Evolutionary conservation across 2,113 vertebrate genomes (phyloP).

Genomic region (Lutjanus erythropterus): DNA sequence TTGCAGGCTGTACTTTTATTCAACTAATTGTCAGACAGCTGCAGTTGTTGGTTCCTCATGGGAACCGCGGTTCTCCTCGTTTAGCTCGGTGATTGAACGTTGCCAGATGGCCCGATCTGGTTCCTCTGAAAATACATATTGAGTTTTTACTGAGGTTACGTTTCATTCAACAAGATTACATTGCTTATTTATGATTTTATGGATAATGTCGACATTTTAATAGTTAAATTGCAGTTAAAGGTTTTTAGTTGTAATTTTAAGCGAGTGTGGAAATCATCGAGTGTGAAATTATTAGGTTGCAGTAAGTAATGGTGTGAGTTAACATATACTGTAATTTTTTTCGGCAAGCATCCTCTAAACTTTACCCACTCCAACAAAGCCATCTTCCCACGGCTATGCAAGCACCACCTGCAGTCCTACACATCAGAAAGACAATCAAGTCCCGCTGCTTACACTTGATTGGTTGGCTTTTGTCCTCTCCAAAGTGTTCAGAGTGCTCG

Average conservation of each 20-base stretch:
- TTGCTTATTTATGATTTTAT: constrained; percentile 31
- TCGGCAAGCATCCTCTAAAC: constrained; percentile 28
- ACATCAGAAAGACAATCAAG: constrained; percentile 47
- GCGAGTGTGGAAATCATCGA: constrained; percentile 35
- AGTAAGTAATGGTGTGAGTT: constrained; percentile 61
- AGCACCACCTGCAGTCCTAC: background rate
- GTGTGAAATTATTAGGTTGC: constrained; percentile 44
- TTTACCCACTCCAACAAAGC: constrained; percentile 7
- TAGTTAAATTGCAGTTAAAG: constrained; percentile 24
- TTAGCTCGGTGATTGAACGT: constrained; percentile 15
- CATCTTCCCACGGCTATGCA: constrained; percentile 73
- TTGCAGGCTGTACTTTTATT: background rate
- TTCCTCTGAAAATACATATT: background rate
- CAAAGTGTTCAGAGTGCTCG: constrained; percentile 71
- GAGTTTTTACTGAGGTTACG: constrained; percentile 11
- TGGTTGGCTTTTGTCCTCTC: constrained; percentile 79
- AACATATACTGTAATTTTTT: constrained; percentile 36
- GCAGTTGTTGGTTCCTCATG: background rate
- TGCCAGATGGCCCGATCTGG: background rate
- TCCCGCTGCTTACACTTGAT: constrained; percentile 59
- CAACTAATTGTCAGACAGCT: background rate
- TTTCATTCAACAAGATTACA: constrained; percentile 34
- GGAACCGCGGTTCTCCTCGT: background rate
- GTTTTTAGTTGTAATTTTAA: constrained; percentile 49
- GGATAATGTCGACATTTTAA: constrained; percentile 31